These are phyloP conservation scores for Danaus chrysippus DNA, from an alignment of 2,888 invertebrate species.

Conservation along the genomic window DNA sequence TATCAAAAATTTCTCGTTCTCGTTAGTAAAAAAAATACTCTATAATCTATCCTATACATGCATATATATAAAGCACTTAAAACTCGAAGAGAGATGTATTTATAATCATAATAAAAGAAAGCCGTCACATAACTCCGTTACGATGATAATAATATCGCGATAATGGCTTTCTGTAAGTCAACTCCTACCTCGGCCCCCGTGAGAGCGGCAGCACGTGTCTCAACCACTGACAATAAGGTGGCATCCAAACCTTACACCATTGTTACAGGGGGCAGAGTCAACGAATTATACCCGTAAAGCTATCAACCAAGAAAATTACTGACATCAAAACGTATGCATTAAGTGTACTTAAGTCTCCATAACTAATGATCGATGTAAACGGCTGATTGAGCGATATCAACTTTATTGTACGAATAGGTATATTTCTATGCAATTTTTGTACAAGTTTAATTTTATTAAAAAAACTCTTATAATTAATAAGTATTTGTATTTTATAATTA, in stretches of 20 bases:
- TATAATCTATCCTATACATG: too few species aligned
- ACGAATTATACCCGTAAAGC: not conserved
- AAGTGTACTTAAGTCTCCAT: constrained; percentile 5
- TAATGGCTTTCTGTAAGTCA: constrained; percentile 22
- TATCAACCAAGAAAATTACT: constrained; percentile 4
- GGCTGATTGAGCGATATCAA: not conserved
- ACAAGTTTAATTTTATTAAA: too few species aligned
- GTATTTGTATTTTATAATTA: too few species aligned
- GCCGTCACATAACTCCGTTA: constrained; percentile 4
- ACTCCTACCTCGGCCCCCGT: constrained; percentile 17
- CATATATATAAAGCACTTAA: too few species aligned
- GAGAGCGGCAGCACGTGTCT: constrained; percentile 20
- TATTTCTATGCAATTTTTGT: not conserved
- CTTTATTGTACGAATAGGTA: not conserved
- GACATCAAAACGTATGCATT: constrained; percentile 1
- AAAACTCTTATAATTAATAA: too few species aligned
- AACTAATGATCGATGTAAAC: constrained; percentile 3
- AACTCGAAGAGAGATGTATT: not conserved
- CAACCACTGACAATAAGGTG: not conserved
- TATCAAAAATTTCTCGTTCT: too few species aligned
- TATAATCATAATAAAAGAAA: constrained; percentile 1
- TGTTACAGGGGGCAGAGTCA: constrained; percentile 6
- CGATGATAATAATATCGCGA: constrained; percentile 12
- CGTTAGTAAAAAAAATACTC: too few species aligned
- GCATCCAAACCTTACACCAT: constrained; percentile 9